A percentile compares a stretch with the other conserved stretches of the same genome.
Evolutionary conservation across 2,888 invertebrate genomes (phyloP).

Genomic region (Drosophila mayaguana): DNA sequence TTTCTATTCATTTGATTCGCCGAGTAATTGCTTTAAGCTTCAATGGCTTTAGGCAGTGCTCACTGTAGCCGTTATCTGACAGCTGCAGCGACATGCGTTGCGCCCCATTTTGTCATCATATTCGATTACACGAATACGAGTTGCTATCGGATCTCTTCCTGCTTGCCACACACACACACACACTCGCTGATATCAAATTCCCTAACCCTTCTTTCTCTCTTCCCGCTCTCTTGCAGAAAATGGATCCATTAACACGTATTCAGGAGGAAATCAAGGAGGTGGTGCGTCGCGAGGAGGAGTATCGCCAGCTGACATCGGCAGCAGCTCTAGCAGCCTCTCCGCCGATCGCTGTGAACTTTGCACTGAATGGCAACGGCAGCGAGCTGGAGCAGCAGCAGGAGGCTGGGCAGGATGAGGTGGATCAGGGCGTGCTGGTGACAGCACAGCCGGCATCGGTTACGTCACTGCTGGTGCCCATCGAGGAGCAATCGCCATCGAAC

Average conservation of each 20-base stretch:
- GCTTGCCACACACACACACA: conserved; percentile 14
- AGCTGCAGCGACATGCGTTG: conserved; percentile 21
- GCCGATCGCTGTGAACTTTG: conserved; percentile 30
- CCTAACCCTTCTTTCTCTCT: conserved; percentile 7
- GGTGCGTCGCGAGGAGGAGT: conserved; percentile 92
- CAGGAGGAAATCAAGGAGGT: conserved; percentile 96
- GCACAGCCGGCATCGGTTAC: conserved; percentile 63
- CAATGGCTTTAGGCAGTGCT: not conserved
- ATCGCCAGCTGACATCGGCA: conserved; percentile 86
- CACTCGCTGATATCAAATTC: conserved; percentile 13
- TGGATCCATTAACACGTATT: conserved; percentile 92
- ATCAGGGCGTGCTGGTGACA: conserved; percentile 50
- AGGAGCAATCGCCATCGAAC: conserved; percentile 73
- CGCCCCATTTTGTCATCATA: conserved; percentile 31
- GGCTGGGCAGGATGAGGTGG: conserved; percentile 1
- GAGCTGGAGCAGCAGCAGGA: conserved; percentile 36
- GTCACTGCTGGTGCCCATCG: conserved; percentile 65
- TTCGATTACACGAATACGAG: conserved; percentile 58
- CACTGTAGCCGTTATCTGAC: conserved; percentile 24
- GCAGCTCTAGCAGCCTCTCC: conserved; percentile 29
- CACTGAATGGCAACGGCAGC: conserved; percentile 32
- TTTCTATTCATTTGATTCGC: not conserved
- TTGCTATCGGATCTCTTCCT: conserved; percentile 53
- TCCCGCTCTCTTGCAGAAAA: conserved; percentile 86
- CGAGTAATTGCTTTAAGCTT: not conserved